Percentiles rank a stretch among this genome's conserved stretches.
Conservation (phyloP, 2,888 invertebrate species). For the Melieria omissa region DNA sequence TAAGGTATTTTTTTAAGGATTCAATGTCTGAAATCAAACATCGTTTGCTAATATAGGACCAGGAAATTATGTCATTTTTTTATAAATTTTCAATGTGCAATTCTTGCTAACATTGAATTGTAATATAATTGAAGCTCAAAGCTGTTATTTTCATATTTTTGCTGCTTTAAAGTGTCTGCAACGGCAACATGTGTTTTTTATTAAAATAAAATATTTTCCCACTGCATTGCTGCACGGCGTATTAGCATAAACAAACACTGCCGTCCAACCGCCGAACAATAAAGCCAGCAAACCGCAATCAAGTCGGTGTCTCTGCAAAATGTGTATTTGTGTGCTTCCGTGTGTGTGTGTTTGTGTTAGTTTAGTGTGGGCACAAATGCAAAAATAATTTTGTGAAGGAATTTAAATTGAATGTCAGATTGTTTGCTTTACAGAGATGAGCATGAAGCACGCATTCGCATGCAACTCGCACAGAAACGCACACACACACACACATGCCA, state of each 20-base stretch:
- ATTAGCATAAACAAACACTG: neutral
- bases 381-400: constrained; percentile 54
- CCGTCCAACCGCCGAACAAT: too few relatives aligned
- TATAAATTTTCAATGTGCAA: neutral
- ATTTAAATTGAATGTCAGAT: constrained; percentile 65
- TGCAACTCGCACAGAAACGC: constrained; percentile 40
- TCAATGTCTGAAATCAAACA: neutral
- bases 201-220: too few relatives aligned
- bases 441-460: constrained; percentile 28
- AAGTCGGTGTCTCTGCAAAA: neutral
- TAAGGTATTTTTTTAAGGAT: neutral
- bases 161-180: neutral
- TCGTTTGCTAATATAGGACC: neutral
- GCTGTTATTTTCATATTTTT: neutral
- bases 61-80: neutral
- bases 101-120: neutral
- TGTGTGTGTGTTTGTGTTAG: constrained; percentile 25
- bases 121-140: neutral
- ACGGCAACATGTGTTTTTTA: too few relatives aligned
- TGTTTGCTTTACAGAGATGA: constrained; percentile 55
- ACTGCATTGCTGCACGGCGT: neutral
- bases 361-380: neutral
- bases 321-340: constrained; percentile 22
- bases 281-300: too few relatives aligned
- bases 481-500: constrained; percentile 29